Percentiles rank a stretch among this genome's conserved stretches.
Evolutionary conservation across 2,888 invertebrate genomes (phyloP).

Genomic region (Lycia hirtaria): DNA sequence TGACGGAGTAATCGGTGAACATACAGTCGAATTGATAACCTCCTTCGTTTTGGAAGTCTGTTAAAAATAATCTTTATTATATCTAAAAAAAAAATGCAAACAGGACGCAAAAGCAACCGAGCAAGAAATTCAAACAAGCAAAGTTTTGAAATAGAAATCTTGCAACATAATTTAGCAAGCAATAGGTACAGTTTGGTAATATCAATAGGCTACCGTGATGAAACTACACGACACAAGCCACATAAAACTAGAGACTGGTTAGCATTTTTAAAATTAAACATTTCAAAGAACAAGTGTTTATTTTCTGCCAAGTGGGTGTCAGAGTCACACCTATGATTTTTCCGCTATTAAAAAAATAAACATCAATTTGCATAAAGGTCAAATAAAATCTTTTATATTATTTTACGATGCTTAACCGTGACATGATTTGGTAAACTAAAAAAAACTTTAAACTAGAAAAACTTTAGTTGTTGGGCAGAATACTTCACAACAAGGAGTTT

Average conservation of each 20-base stretch:
- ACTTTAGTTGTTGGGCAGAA: not conserved
- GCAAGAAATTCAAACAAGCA: not conserved
- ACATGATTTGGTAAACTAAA: constrained; percentile 25
- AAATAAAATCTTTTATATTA: constrained; percentile 48
- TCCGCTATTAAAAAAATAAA: constrained; percentile 50
- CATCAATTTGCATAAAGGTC: constrained; percentile 47
- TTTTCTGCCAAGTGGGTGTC: constrained; percentile 45
- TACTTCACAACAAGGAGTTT: not conserved
- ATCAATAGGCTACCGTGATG: constrained; percentile 19
- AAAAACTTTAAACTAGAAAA: constrained; percentile 3
- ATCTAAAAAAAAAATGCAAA: no score
- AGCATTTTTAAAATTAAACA: constrained; percentile 27
- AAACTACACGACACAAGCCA: constrained; percentile 21
- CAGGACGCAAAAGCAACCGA: not conserved
- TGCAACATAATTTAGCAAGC: constrained; percentile 1
- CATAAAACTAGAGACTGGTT: constrained; percentile 16
- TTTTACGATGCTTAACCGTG: constrained; percentile 40
- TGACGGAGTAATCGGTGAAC: no score
- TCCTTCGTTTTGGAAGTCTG: no score
- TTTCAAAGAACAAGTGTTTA: constrained; percentile 34
- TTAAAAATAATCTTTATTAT: no score
- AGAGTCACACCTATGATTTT: constrained; percentile 52
- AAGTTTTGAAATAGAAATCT: not conserved
- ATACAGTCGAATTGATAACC: no score
- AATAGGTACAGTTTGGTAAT: constrained; percentile 21